These are phyloP conservation scores for Dolichotis patagonum DNA, from an alignment of 2,113 vertebrate genomes.

Conservation along the genomic window DNA sequence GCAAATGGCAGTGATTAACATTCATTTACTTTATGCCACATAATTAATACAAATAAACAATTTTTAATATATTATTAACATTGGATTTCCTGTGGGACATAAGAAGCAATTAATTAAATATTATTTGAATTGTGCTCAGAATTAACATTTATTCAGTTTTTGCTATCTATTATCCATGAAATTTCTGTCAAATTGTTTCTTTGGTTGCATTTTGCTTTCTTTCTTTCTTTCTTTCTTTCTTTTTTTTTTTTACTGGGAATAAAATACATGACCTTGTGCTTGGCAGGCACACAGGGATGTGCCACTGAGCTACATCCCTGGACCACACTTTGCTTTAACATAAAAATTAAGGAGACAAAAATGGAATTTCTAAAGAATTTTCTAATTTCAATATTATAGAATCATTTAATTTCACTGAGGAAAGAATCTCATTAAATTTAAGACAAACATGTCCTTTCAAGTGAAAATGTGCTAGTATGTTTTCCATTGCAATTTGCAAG, in stretches of 20 bases:
- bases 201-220: conserved; percentile 21
- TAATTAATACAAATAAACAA: conserved; percentile 47
- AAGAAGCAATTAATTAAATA: conserved; percentile 41
- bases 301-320: too few species aligned
- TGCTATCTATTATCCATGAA: conserved; percentile 30
- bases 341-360: not conserved
- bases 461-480: conserved; percentile 44
- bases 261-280: too few species aligned
- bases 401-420: conserved; percentile 46
- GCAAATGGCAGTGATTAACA: conserved; percentile 29
- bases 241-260: too few species aligned
- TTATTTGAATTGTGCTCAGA: conserved; percentile 37
- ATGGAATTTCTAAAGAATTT: not conserved
- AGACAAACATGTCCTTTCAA: conserved; percentile 15
- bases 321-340: not conserved
- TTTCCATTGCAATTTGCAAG: conserved; percentile 17
- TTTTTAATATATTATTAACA: not conserved
- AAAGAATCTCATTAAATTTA: conserved; percentile 62
- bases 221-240: too few species aligned
- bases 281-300: too few species aligned
- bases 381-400: conserved; percentile 55
- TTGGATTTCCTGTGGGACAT: conserved; percentile 14
- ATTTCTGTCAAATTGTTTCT: conserved; percentile 43
- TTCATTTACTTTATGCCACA: conserved; percentile 18
- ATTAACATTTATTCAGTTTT: not conserved